Base-by-base conservation (phyloP, 2,797 vertebrate genomes). In the Psittacula echo region DNA sequence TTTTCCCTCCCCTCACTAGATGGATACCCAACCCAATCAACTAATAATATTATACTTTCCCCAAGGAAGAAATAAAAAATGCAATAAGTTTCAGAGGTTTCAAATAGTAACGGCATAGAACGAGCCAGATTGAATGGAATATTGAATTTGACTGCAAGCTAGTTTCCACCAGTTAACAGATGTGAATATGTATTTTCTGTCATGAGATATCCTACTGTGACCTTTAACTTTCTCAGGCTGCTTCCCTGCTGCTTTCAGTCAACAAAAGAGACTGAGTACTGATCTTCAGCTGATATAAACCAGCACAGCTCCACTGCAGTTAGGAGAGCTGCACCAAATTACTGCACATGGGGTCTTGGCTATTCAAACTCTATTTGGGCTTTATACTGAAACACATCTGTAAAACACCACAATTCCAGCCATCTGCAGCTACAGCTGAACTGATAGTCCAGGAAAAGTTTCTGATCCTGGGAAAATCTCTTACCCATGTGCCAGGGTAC, bases 161-260 rank as follows among this genome's bases (percentile, higher is more conserved):
- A 51, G 41, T 93, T 96, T 91, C 73, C 85, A 96, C 76, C 68
- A 76, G 48, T 83, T 95, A 97, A 94, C 85, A 94, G 77, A 96
- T 50, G 80, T 78, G 82, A 91, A 23, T 41, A 67, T 78, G 50
- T 65, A 74, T 96, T 95, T 92, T 73, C 89, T 94, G 88, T 71
- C 86, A 95, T 48, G 67, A 76, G 77, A 61, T 47, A 92, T 15
- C 77, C 56, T 95, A 21, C 78, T 78, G 71, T 71, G 82, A 91
- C 76, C 65, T 89, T 93, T 86, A 68, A 68, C 82, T 93, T 87
- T 74, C 72, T 94, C 86, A 92, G 83, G 51, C 70, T 77, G 64
- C 48, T 85, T 92, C 79, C 68, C 58, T 89, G 51, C 74, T 73
- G 82, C 62, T 79, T 87, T 61, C 10, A 37, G 60, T 70, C 79